Conservation (phyloP, 2,888 invertebrate genomes). For the Harpagoxenus sublaevis region DNA sequence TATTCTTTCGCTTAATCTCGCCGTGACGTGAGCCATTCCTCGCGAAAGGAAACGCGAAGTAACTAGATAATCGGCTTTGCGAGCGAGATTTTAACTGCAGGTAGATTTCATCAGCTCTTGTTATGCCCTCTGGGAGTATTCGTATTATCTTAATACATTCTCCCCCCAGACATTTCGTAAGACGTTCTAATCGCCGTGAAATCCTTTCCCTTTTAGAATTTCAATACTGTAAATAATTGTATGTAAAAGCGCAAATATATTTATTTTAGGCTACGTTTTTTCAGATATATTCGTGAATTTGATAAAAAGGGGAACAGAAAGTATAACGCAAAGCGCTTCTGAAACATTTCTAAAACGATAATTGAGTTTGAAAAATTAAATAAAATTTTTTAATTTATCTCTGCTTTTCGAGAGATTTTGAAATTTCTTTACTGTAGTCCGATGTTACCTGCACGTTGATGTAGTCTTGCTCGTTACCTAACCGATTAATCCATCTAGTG, state of each 20-base stretch:
- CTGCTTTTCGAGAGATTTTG: not conserved
- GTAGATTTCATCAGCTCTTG: conserved; percentile 33
- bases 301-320: not conserved
- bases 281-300: not conserved
- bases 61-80: conserved; percentile 42
- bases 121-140: not conserved
- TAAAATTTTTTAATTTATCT: not conserved
- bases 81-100: conserved; percentile 35
- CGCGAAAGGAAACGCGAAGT: conserved; percentile 42
- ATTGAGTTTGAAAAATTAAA: not conserved
- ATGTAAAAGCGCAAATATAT: not conserved
- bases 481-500: not conserved
- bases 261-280: not conserved
- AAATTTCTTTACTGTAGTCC: not conserved
- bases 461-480: not conserved
- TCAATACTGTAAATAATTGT: not conserved
- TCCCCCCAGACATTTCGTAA: not conserved
- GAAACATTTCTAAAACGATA: not conserved
- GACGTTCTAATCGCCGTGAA: not conserved
- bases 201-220: not conserved
- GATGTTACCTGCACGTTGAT: not conserved
- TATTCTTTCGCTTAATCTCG: conserved; percentile 45
- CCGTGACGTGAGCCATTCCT: conserved; percentile 32
- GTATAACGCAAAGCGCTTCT: not conserved
- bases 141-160: conserved; percentile 7